A percentile compares a stretch with the other conserved stretches of the same genome.
These are phyloP conservation scores for Mesocricetus auratus DNA, from an alignment of 2,113 vertebrate genomes.

Conservation along the genomic window DNA sequence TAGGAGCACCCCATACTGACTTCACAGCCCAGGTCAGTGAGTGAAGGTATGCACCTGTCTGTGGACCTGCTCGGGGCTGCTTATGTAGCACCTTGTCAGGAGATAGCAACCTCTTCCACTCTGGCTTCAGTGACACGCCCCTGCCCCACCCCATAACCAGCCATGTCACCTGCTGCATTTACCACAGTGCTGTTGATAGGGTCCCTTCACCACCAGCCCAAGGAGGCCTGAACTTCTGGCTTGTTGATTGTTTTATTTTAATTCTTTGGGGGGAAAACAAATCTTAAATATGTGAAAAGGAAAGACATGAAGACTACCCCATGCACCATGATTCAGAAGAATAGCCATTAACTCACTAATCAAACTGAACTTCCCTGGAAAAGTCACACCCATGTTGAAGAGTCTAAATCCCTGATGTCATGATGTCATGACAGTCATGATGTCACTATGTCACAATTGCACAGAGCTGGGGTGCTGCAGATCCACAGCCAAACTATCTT, in stretches of 20 bases:
- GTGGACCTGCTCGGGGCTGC: neutral
- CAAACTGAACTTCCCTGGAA: neutral
- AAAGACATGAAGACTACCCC: neutral
- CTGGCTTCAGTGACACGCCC: neutral
- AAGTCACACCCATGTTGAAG: neutral
- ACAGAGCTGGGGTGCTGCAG: neutral
- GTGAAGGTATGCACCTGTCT: neutral
- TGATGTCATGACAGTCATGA: neutral
- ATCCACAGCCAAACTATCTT: neutral
- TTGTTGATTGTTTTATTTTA: neutral
- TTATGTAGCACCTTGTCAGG: neutral
- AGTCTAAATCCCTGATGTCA: neutral
- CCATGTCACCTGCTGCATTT: rapidly evolving
- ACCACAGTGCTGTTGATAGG: rapidly evolving
- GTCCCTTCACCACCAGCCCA: rapidly evolving
- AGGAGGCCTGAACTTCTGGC: too few relatives aligned
- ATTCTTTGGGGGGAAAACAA: neutral
- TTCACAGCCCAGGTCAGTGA: neutral
- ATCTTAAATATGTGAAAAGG: neutral
- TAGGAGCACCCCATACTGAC: neutral
- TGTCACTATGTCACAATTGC: too few relatives aligned
- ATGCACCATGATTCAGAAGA: neutral
- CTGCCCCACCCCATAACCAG: too few relatives aligned
- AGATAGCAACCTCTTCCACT: too few relatives aligned
- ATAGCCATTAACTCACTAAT: neutral